phyloP scores from a whole-genome alignment of 1,140 invertebrate genomes.

The Hormaphis cornu region DNA sequence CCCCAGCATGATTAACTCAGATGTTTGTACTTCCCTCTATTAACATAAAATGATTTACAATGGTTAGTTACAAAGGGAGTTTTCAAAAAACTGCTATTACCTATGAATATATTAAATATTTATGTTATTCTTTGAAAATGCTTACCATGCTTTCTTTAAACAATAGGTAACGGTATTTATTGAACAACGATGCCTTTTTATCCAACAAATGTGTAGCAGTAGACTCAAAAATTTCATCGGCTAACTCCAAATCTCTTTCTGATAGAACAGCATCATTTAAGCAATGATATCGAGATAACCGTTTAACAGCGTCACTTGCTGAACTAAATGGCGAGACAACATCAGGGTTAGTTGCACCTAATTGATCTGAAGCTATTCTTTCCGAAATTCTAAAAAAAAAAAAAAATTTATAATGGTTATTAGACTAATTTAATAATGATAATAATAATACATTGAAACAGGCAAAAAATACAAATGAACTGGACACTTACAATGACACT shows the following conservation, averaged over 20 bases:
- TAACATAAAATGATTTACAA: conserved; percentile 35
- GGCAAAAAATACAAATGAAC: not conserved
- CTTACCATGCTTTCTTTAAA: conserved; percentile 75
- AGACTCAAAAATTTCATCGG: conserved; percentile 66
- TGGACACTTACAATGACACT: conserved; percentile 35
- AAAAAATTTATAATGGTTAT: too few relatives aligned
- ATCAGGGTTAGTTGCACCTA: conserved; percentile 65
- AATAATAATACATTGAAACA: too few relatives aligned
- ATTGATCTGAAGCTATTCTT: conserved; percentile 68
- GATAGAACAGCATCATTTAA: conserved; percentile 59
- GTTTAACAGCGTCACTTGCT: conserved; percentile 65
- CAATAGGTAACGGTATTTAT: conserved; percentile 69
- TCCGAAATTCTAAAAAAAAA: conserved; percentile 54
- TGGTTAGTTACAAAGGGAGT: not conserved
- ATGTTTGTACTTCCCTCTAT: conserved; percentile 56
- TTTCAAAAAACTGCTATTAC: too few relatives aligned
- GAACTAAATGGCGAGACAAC: conserved; percentile 62
- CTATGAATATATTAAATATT: too few relatives aligned
- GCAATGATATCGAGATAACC: conserved; percentile 73
- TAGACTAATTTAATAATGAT: too few relatives aligned
- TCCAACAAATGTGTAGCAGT: conserved; percentile 61
- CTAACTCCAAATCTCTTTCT: conserved; percentile 58
- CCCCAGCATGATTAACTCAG: conserved; percentile 64
- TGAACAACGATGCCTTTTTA: conserved; percentile 63
- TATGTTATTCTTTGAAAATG: conserved; percentile 26